These are phyloP conservation scores for Sula dactylatra DNA, from an alignment of 2,113 vertebrate genomes.

Conservation along the genomic window DNA sequence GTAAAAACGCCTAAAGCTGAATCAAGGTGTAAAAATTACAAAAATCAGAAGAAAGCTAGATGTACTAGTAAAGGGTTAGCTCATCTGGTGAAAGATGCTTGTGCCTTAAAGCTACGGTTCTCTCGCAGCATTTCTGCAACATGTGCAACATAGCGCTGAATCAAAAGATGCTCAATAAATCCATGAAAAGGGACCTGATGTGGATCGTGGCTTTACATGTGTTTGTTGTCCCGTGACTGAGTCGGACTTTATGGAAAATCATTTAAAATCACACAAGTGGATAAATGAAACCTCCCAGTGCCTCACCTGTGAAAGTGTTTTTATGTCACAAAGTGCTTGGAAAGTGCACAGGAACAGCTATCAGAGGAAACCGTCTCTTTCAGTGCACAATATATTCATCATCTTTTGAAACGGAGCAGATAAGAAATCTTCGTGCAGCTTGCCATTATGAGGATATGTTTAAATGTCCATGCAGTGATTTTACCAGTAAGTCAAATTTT, in stretches of 20 bases:
- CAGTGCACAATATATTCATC: not conserved
- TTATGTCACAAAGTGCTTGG: not conserved
- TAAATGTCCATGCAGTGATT: conserved; percentile 3
- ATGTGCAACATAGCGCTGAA: not conserved
- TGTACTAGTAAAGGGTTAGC: not conserved
- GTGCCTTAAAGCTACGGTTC: not conserved
- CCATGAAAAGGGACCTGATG: not conserved
- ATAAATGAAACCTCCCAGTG: conserved; percentile 6
- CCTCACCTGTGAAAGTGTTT: conserved; percentile 1
- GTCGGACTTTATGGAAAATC: conserved; percentile 62
- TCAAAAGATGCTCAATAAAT: not conserved
- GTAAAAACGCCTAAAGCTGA: not conserved
- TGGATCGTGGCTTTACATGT: conserved; percentile 20
- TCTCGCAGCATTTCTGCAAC: not conserved
- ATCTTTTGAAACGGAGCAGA: not conserved
- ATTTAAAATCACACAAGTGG: conserved; percentile 32
- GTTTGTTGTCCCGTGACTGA: conserved; percentile 22
- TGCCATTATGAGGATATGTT: not conserved
- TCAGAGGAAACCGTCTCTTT: not conserved
- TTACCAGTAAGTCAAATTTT: conserved; percentile 45
- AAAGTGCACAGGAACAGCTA: conserved; percentile 1
- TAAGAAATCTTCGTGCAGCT: conserved; percentile 6
- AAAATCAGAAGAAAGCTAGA: not conserved
- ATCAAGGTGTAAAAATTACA: not conserved
- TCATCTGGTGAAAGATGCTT: not conserved